phyloP scores from a whole-genome alignment of 2,888 invertebrate species.

The Panopea generosa region DNA sequence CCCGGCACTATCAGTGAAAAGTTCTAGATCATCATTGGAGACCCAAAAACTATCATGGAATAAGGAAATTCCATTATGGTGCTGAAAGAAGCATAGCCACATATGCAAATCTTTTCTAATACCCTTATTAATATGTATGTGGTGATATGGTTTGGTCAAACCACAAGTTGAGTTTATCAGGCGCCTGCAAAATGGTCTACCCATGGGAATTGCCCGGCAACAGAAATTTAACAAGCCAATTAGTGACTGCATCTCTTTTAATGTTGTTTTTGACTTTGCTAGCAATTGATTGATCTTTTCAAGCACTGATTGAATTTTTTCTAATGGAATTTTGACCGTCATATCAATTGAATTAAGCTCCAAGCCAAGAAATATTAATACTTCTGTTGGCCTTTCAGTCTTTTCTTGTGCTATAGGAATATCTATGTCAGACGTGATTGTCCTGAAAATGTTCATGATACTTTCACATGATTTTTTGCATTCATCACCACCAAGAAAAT shows the following conservation, averaged over 20 bases:
- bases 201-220: constrained; percentile 29
- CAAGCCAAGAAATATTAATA: constrained; percentile 8
- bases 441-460: not conserved
- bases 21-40: constrained; percentile 27
- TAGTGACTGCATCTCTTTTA: constrained; percentile 33
- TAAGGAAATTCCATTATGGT: constrained; percentile 31
- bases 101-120: constrained; percentile 22
- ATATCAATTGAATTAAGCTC: constrained; percentile 10
- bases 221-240: constrained; percentile 33
- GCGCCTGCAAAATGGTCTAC: constrained; percentile 38
- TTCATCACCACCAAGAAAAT: constrained; percentile 8
- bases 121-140: constrained; percentile 14
- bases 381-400: constrained; percentile 4
- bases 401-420: constrained; percentile 19
- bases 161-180: constrained; percentile 35
- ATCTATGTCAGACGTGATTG: not conserved
- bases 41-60: constrained; percentile 39
- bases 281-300: not conserved
- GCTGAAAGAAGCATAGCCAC: constrained; percentile 37
- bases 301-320: constrained; percentile 12
- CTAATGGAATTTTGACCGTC: constrained; percentile 17
- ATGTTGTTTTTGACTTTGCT: constrained; percentile 10
- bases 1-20: constrained; percentile 44
- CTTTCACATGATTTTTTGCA: not conserved
- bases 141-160: constrained; percentile 31